Percentiles rank a stretch among this genome's conserved stretches.
Conservation (phyloP, 2,888 invertebrate genomes). For the Stegana nigrithorax region DNA sequence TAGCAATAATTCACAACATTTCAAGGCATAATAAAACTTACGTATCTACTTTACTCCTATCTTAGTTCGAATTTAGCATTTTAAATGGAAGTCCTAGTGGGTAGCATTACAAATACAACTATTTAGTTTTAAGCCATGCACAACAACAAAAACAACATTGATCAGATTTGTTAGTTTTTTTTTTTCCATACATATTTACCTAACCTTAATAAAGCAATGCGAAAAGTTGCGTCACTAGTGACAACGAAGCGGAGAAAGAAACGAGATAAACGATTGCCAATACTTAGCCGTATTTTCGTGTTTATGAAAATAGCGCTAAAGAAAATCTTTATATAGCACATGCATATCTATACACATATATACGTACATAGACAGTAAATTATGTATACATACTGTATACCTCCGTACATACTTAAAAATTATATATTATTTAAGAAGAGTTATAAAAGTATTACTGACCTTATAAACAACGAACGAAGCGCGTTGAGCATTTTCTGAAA, state of each 20-base stretch:
- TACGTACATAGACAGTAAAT: neutral
- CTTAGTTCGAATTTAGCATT: slow-evolving; percentile 18
- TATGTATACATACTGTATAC: neutral
- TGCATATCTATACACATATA: neutral
- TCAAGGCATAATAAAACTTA: no score
- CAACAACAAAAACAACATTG: neutral
- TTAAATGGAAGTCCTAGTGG: slow-evolving; percentile 27
- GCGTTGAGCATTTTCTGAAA: neutral
- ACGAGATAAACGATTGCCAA: slow-evolving; percentile 31
- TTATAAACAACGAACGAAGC: neutral
- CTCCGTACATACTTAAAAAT: neutral
- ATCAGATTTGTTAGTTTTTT: no score
- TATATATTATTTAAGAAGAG: slow-evolving; percentile 2
- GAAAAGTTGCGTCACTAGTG: slow-evolving; percentile 1
- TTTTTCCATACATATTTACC: no score
- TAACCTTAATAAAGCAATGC: neutral
- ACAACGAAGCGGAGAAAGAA: neutral
- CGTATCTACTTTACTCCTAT: neutral
- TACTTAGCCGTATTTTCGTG: slow-evolving; percentile 33
- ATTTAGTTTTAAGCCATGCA: neutral
- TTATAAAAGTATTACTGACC: slow-evolving; percentile 12
- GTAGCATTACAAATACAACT: slow-evolving; percentile 8
- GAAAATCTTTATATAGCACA: neutral
- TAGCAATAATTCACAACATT: slow-evolving; percentile 5
- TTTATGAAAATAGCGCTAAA: slow-evolving; percentile 7